Evolutionary conservation across 2,888 invertebrate genomes (phyloP).

Genomic region (Caenorhabditis sulstoni): DNA sequence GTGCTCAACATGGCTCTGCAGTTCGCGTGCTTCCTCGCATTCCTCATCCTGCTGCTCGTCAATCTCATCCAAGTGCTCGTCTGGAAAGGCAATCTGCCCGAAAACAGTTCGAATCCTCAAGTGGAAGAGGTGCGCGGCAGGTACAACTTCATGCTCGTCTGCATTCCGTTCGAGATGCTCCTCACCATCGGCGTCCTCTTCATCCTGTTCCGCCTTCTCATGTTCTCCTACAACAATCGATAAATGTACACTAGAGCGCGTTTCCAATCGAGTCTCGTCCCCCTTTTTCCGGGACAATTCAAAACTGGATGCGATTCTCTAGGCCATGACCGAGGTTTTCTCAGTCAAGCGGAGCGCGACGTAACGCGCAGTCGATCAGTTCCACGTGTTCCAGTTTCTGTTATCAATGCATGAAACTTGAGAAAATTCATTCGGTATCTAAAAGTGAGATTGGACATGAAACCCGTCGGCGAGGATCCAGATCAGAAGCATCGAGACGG

Average conservation of each 20-base stretch:
- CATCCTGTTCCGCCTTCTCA: constrained; percentile 9
- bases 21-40: constrained; percentile 25
- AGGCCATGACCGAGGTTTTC: too few relatives aligned
- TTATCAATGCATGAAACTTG: too few relatives aligned
- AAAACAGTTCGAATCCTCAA: background rate
- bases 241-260: background rate
- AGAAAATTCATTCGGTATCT: too few relatives aligned
- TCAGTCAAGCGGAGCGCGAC: too few relatives aligned
- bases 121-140: background rate
- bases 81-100: background rate
- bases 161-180: constrained; percentile 8
- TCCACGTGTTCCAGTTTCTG: background rate
- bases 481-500: too few relatives aligned
- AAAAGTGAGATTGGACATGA: too few relatives aligned
- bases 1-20: constrained; percentile 19
- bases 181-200: background rate
- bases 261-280: too few relatives aligned
- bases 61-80: background rate
- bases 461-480: too few relatives aligned
- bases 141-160: background rate
- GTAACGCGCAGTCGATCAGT: too few relatives aligned
- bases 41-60: constrained; percentile 12
- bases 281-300: too few relatives aligned
- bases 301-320: too few relatives aligned
- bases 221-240: constrained; percentile 18